A percentile compares a stretch with the other conserved stretches of the same genome.
Conservation (phyloP, 2,888 invertebrate species). For the Amphipoea lucens region DNA sequence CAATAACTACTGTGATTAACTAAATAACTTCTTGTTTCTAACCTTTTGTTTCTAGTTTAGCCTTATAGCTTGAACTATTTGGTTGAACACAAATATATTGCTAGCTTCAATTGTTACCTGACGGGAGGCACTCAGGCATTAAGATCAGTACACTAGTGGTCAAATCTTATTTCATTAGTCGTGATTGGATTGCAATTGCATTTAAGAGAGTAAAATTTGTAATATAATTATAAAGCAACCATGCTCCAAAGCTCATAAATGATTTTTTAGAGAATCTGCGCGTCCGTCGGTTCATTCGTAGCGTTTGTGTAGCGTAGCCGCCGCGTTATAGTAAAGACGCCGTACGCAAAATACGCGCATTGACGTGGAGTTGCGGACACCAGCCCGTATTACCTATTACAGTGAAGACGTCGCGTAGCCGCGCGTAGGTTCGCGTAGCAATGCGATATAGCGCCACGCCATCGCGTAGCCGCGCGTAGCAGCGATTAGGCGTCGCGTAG, state of each 20-base stretch:
- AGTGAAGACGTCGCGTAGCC: background rate
- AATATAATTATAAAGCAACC: too few relatives aligned
- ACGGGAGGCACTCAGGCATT: background rate
- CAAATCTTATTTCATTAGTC: background rate
- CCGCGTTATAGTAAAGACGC: background rate
- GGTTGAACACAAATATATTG: background rate
- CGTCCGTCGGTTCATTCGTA: background rate
- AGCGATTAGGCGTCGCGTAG: background rate
- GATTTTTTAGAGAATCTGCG: too few relatives aligned
- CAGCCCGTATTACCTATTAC: too few relatives aligned
- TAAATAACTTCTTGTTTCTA: background rate
- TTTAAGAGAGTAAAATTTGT: too few relatives aligned
- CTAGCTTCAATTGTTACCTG: background rate
- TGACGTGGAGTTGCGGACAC: too few relatives aligned
- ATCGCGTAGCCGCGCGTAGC: background rate
- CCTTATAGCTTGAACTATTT: background rate
- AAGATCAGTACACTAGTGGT: too few relatives aligned
- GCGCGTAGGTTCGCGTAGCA: background rate
- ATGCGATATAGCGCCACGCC: too few relatives aligned
- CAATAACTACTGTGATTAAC: conserved; percentile 7
- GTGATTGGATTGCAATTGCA: background rate
- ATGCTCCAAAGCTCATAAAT: background rate
- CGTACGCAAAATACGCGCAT: too few relatives aligned
- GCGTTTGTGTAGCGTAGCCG: background rate
- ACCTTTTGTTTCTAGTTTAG: background rate